These are phyloP conservation scores for Cosmopolites sordidus DNA, from an alignment of 2,888 invertebrate genomes.

Conservation along the genomic window DNA sequence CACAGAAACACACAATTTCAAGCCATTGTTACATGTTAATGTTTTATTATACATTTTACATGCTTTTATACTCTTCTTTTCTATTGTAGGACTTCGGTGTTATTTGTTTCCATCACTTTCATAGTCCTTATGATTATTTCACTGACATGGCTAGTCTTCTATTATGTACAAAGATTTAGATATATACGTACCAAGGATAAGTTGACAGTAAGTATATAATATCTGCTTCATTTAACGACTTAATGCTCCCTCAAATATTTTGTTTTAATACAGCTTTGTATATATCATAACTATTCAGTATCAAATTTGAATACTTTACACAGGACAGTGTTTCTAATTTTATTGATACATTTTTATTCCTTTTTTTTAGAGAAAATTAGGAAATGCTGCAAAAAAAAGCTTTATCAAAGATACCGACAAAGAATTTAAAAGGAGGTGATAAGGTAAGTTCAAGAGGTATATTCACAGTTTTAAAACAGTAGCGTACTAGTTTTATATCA, in stretches of 20 bases:
- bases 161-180: constrained; percentile 91
- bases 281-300: too few relatives aligned
- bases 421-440: constrained; percentile 80
- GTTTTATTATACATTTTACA: too few relatives aligned
- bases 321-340: neutral
- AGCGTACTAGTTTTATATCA: too few relatives aligned
- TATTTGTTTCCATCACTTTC: constrained; percentile 93
- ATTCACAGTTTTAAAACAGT: too few relatives aligned
- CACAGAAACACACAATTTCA: too few relatives aligned
- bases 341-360: constrained; percentile 20
- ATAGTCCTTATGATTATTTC: constrained; percentile 94
- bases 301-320: too few relatives aligned
- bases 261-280: neutral
- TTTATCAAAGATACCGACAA: constrained; percentile 86
- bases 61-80: constrained; percentile 25
- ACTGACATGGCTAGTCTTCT: constrained; percentile 91
- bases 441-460: too few relatives aligned
- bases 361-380: constrained; percentile 72
- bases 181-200: constrained; percentile 93
- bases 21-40: too few relatives aligned
- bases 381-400: constrained; percentile 92
- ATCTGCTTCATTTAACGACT: too few relatives aligned
- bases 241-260: neutral
- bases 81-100: constrained; percentile 76
- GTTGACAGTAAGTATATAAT: constrained; percentile 67